Evolutionary conservation across 64 coral and sea anemone species (phyloP), one percentile per base, ranked within the genome.

Genomic region (Cladopsammia gracilis): DNA sequence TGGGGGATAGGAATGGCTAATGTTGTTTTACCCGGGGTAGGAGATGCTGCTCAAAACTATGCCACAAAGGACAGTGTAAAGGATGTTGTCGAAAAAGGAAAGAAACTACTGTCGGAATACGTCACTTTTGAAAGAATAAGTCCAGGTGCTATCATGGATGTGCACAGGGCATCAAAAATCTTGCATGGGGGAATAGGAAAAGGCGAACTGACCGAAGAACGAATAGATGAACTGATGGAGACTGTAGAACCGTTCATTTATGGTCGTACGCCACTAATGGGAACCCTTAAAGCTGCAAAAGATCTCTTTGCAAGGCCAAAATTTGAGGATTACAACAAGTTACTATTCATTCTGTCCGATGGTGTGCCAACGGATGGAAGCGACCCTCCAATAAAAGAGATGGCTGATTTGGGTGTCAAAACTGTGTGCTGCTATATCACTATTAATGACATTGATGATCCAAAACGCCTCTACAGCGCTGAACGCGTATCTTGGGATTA

Each of bases 271-370:
- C 91, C 91, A 6, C 24, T 93, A 0, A 34, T 52, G 4, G 1
- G 26, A 70, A 16, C 91, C 3, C 49, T 93, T 0, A 0, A 22
- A 0, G 1, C 44, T 20, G 72, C 91, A 12, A 54, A 22, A 19
- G 18, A 78, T 0, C 73, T 86, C 2, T 87, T 93, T 87, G 13
- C 62, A 9, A 4, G 14, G 1, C 14, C n/a, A 25, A 51, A 18
- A 42, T 75, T 76, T 9, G 15, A 57, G 8, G 48, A 45, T 79
- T 44, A 93, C 45, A 54, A 53, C 1, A 93, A 93, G 74, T 10
- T 93, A 12, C 44, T 93, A 44, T 87, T 87, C 20, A 66, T 93
- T 14, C 13, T 93, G 4, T 93, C 91, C 6, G 91, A 93, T 58
- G 91, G 91, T 11, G 3, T 79, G 1, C 83, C 91, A 15, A 20